A percentile compares a stretch with the other conserved stretches of the same genome.
These are phyloP conservation scores for Paraescarpia echinospica DNA, from an alignment of 1,140 invertebrate species.

Conservation along the genomic window DNA sequence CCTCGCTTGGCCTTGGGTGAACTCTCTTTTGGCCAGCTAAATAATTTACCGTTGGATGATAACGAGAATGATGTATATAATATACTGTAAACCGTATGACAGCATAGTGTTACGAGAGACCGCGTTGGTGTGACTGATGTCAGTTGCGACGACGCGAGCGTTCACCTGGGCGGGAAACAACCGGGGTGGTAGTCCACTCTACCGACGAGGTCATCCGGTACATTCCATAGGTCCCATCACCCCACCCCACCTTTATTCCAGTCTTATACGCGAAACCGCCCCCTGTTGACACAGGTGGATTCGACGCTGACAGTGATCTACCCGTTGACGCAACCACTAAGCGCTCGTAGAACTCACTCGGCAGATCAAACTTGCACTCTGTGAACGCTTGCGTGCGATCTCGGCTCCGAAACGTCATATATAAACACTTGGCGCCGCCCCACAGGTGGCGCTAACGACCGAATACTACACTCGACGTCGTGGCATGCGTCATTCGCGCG, in stretches of 20 bases:
- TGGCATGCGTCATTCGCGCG: not conserved
- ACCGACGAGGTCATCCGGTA: not conserved
- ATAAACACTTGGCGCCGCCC: not conserved
- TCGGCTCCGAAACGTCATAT: not conserved
- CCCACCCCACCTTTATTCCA: not conserved
- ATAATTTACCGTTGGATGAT: too few relatives aligned
- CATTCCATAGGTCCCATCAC: not conserved
- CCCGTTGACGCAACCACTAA: not conserved
- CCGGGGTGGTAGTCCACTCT: not conserved
- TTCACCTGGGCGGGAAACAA: not conserved
- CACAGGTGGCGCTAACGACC: not conserved
- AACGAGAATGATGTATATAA: not conserved
- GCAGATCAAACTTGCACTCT: not conserved
- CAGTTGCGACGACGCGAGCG: not conserved
- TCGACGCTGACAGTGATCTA: too few relatives aligned
- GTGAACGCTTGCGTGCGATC: not conserved
- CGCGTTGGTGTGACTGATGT: not conserved
- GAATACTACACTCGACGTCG: not conserved
- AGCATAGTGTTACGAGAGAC: too few relatives aligned
- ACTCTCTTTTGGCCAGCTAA: too few relatives aligned
- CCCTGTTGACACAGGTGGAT: not conserved
- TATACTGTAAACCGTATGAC: too few relatives aligned
- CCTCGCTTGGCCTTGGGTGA: too few relatives aligned
- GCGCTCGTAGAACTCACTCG: not conserved
- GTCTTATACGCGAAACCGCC: not conserved